Evolutionary conservation across 1,140 invertebrate genomes (phyloP), one percentile per base, ranked within the genome.

Genomic region (Cyclargus thomasi): DNA sequence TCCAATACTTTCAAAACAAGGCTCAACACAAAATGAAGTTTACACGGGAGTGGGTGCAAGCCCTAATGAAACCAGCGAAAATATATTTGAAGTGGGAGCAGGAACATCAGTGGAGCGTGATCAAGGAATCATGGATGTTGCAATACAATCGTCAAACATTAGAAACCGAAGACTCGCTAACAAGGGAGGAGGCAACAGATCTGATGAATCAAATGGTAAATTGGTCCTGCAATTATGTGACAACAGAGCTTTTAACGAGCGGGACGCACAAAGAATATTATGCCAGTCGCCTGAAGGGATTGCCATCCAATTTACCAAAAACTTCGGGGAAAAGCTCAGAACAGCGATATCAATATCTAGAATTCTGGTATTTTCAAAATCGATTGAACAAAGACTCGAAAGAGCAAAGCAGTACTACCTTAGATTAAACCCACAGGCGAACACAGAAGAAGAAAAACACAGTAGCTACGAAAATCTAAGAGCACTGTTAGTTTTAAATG

Each of bases 301-400:
- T 71, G 62, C 64, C 53, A 39, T 70, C 18, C 36, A 68, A 59
- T 71, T 70, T 57, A 57, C 59, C 11, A 74, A 66, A 57, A 47
- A 74, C 17, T 72, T 69, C 36, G 17, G 11, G 20, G 70, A 77
- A 20, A 39, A 67, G 39, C 36, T 79, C 62, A 65, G 64, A 22
- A 75, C 53, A 18, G 71, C 68, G 39, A 20, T 73, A 67, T 57
- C 67, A 35, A 74, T 79, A 63, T 64, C 70, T 65, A 65, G 71
- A 69, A 69, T 70, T 67, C 23, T 79, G 77, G 75, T 80, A 80
- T 80, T 78, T 80, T 70, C 73, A 68, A 76, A 78, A 64, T 65
- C 64, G 36, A 4, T 69, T 69, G 68, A 74, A 63, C 70, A 77
- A 62, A 55, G 72, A 70, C 59, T 80, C 36, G 66, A 74, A 67